Percentiles rank a stretch among this genome's conserved stretches.
Evolutionary conservation across 2,113 vertebrate species (phyloP).

Genomic region (Gracilinanus agilis): DNA sequence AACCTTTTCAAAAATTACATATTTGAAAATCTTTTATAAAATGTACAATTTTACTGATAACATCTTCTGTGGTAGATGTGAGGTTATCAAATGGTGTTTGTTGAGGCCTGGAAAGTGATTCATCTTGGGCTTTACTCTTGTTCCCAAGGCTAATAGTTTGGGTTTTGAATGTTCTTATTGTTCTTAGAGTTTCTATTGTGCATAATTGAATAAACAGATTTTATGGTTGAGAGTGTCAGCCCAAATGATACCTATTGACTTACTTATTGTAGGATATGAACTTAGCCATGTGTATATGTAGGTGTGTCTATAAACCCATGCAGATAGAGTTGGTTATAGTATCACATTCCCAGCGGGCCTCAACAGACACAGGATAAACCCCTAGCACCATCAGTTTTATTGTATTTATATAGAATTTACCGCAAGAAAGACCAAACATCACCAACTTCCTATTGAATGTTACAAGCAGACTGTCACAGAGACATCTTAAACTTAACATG

Average conservation of each 20-base stretch:
- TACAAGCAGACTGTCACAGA: background rate
- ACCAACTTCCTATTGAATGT: background rate
- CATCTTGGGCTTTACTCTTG: background rate
- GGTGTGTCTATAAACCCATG: background rate
- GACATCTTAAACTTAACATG: background rate
- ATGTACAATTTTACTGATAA: background rate
- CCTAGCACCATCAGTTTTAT: background rate
- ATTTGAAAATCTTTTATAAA: constrained; percentile 25
- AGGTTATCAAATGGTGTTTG: background rate
- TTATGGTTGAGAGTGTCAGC: background rate
- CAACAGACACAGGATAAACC: background rate
- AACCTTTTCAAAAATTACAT: constrained; percentile 7
- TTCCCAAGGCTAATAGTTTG: constrained; percentile 20
- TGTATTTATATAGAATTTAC: background rate
- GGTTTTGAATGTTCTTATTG: background rate
- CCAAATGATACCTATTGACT: background rate
- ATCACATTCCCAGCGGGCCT: background rate
- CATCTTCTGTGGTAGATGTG: background rate
- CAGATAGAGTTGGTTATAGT: background rate
- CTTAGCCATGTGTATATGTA: background rate
- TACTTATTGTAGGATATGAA: background rate
- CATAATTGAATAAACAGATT: background rate
- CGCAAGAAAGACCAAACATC: background rate
- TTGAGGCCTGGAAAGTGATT: background rate
- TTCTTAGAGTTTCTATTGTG: background rate